Evolutionary conservation across 2,888 invertebrate species (phyloP).

Genomic region (Ctenicera cuprea): DNA sequence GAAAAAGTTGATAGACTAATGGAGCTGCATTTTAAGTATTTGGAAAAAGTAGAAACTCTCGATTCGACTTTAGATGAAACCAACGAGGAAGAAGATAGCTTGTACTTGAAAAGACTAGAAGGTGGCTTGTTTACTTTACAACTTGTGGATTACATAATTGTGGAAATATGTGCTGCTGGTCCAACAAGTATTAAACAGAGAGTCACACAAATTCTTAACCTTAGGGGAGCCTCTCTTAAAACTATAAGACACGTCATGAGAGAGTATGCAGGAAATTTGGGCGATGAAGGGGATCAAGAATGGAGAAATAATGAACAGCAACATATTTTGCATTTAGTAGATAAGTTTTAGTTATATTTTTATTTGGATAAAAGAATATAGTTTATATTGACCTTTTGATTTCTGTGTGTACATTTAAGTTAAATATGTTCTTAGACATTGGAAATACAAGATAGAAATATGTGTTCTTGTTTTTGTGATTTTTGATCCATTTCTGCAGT

Average conservation of each 20-base stretch:
- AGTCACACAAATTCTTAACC: constrained; percentile 90
- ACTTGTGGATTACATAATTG: constrained; percentile 91
- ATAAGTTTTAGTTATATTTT: constrained; percentile 88
- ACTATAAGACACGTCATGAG: constrained; percentile 95
- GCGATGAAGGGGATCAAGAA: constrained; percentile 89
- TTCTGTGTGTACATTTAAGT: too few species aligned
- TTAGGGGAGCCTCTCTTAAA: constrained; percentile 93
- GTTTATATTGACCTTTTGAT: too few species aligned
- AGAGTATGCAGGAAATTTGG: constrained; percentile 97
- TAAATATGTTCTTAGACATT: too few species aligned
- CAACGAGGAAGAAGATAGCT: constrained; percentile 83
- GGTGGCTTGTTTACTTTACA: constrained; percentile 98
- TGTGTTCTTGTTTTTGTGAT: too few species aligned
- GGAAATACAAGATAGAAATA: too few species aligned
- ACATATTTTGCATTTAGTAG: constrained; percentile 93
- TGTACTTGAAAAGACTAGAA: constrained; percentile 92
- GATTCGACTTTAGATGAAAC: constrained; percentile 84
- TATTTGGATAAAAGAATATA: too few species aligned
- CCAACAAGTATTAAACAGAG: constrained; percentile 86
- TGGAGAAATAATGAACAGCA: constrained; percentile 93
- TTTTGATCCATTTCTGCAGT: too few species aligned
- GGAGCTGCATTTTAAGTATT: constrained; percentile 97
- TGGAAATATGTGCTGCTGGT: constrained; percentile 86
- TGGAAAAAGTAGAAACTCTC: constrained; percentile 91
- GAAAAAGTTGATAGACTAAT: constrained; percentile 98